Evolutionary conservation across 2,797 vertebrate genomes (phyloP).

Genomic region (Melanotaenia pygmaea): DNA sequence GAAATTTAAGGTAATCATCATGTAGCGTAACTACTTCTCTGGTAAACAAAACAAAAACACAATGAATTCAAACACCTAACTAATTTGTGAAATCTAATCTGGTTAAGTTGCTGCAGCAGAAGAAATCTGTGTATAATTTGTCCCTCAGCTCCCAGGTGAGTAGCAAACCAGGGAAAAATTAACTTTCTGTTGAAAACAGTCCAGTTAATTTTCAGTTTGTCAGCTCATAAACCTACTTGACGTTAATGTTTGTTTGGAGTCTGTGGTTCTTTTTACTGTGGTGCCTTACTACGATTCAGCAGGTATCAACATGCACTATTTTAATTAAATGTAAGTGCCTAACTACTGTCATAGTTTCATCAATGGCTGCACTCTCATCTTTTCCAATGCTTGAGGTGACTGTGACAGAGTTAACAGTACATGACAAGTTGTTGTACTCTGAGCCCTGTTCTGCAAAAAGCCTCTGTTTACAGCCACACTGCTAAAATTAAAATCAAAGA

Average conservation of each 20-base stretch:
- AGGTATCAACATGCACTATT: not conserved
- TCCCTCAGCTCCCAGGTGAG: too few relatives aligned
- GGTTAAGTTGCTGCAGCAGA: not conserved
- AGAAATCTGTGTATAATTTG: not conserved
- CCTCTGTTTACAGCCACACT: conserved; percentile 38
- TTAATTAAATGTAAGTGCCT: conserved; percentile 3
- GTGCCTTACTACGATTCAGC: not conserved
- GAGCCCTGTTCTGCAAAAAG: conserved; percentile 10
- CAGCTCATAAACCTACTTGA: not conserved
- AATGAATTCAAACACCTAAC: not conserved
- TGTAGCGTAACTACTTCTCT: not conserved
- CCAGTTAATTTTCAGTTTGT: not conserved
- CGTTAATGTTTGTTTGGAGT: not conserved
- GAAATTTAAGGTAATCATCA: not conserved
- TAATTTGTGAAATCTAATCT: not conserved
- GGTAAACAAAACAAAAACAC: not conserved
- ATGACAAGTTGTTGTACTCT: not conserved
- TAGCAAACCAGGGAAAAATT: not conserved
- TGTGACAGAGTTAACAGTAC: conserved; percentile 2
- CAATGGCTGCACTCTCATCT: not conserved
- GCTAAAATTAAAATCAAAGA: conserved; percentile 42
- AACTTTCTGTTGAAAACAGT: not conserved
- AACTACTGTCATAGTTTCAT: conserved; percentile 5
- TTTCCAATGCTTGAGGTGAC: conserved; percentile 9
- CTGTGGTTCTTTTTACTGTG: not conserved